Base-by-base conservation (phyloP, 1,140 invertebrate species). In the Diorhabda elongata region DNA sequence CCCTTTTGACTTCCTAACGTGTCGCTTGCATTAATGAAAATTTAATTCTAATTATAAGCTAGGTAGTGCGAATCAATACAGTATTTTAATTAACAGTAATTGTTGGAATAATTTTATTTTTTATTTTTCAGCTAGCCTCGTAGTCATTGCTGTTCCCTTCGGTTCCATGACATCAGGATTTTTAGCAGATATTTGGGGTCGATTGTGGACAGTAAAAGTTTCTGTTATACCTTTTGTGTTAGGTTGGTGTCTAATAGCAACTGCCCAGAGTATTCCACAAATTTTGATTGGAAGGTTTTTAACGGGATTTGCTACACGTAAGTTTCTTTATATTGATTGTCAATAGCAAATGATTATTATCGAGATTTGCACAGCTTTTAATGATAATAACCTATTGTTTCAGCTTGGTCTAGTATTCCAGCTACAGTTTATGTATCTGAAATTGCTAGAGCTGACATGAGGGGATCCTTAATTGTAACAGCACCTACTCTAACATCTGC, bases 201-300 rank as follows among this genome's bases (percentile, higher is more conserved):
- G 90, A 61, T 81, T 89, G 72, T 83, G 81, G 60, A 87, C 88
- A 0, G 81, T 92, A 7, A 84, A 88, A 73, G 63, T 89, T 3
- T 83, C 87, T 1, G 79, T 85, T 0, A 72, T 90, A 7, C 88
- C 89, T 0, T 88, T 85, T 67, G 69, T 87, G 0, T 60, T 84
- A 3, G 89, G 90, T 2, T 92, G 88, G 86, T 74, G 86, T 2
- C 67, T 87, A 0, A 88, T 91, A 11, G 87, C 86, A 0, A 76
- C 77, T 11, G 80, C 85, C 0, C 67, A 69, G 2, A 83, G 82
- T 73, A 71, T 86, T 44, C 72, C 79, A 0, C 83, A 84, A 77
- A 78, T 91, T 2, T 79, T 88, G 8, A 61, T 84, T 2, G 90
- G 90, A 5, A 80, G 90, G 63, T 75, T 90, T n/a, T 71, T 92